Percentiles rank a stretch among this genome's conserved stretches.
phyloP scores from a whole-genome alignment of 2,888 invertebrate genomes.

The Sinotaia quadrata region DNA sequence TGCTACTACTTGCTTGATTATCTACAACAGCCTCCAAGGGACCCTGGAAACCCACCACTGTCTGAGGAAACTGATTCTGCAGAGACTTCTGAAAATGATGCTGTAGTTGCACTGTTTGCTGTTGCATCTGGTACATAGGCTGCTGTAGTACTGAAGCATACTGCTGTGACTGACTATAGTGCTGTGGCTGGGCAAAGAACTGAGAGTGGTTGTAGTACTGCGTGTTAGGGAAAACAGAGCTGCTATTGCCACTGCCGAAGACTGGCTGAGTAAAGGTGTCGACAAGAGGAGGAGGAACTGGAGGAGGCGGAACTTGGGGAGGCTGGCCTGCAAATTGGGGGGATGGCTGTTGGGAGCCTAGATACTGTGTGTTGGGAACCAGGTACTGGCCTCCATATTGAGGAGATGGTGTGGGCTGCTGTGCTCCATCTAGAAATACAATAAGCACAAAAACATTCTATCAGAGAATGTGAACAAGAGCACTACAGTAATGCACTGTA shows the following conservation, averaged over 20 bases:
- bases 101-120: constrained; percentile 21
- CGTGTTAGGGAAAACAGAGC: too few species aligned
- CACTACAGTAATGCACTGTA: too few species aligned
- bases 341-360: constrained; percentile 31
- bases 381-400: constrained; percentile 33
- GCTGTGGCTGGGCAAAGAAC: constrained; percentile 38
- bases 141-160: constrained; percentile 44
- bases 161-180: constrained; percentile 41
- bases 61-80: constrained; percentile 33
- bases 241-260: constrained; percentile 19
- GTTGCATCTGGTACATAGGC: constrained; percentile 22
- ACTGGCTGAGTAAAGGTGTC: too few species aligned
- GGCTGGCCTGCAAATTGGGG: constrained; percentile 35
- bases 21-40: constrained; percentile 19
- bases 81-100: constrained; percentile 27
- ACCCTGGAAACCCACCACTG: constrained; percentile 27
- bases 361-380: constrained; percentile 30
- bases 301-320: constrained; percentile 39
- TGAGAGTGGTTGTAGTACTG: constrained; percentile 16
- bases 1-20: constrained; percentile 13
- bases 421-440: constrained; percentile 20
- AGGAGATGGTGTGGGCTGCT: constrained; percentile 30
- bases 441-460: too few species aligned
- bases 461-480: too few species aligned
- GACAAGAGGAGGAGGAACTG: constrained; percentile 9